These are phyloP conservation scores for Elephantulus edwardii DNA, from an alignment of 2,113 vertebrate genomes.

Conservation along the genomic window DNA sequence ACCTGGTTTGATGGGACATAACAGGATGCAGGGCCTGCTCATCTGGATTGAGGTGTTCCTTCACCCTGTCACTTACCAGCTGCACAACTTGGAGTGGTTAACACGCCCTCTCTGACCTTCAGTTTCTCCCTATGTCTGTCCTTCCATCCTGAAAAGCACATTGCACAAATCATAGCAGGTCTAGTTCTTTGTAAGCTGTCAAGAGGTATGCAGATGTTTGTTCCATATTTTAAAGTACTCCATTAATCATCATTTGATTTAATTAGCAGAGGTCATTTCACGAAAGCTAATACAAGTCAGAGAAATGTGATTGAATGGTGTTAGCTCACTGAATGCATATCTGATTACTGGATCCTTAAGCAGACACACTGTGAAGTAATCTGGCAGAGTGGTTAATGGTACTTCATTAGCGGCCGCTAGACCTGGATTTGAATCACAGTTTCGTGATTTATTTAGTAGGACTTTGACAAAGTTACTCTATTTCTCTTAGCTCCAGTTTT, in stretches of 20 bases:
- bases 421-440: neutral
- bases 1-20: neutral
- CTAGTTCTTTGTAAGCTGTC: neutral
- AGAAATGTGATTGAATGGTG: conserved; percentile 24
- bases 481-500: neutral
- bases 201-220: neutral
- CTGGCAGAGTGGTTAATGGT: neutral
- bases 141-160: neutral
- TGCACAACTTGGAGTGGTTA: neutral
- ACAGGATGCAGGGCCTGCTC: neutral
- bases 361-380: neutral
- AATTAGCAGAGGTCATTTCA: conserved; percentile 10
- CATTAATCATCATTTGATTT: neutral
- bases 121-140: neutral
- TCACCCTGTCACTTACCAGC: neutral
- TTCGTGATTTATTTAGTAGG: neutral
- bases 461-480: neutral
- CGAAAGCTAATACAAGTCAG: neutral
- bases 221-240: conserved; percentile 18
- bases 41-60: neutral
- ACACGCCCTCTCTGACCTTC: neutral
- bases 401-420: neutral
- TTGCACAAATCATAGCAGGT: neutral
- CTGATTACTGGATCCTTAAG: neutral
- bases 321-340: conserved; percentile 1